These are phyloP conservation scores for Thamnophis elegans DNA, from an alignment of 2,797 vertebrate genomes.

Conservation along the genomic window DNA sequence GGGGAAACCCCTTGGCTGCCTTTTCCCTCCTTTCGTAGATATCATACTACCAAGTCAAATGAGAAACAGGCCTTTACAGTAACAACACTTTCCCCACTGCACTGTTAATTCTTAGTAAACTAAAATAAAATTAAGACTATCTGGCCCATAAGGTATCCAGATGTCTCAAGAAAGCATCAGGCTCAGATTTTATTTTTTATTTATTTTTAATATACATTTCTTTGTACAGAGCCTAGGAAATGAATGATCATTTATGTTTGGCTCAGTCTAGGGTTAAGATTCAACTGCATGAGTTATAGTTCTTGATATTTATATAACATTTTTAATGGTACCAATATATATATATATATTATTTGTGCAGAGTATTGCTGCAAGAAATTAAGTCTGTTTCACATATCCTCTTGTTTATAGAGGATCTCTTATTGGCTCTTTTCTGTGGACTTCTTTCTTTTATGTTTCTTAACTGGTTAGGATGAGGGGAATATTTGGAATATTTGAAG, in stretches of 20 bases:
- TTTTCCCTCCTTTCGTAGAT: conserved; percentile 67
- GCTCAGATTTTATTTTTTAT: conserved; percentile 39
- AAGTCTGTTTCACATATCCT: background rate
- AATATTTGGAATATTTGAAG: background rate
- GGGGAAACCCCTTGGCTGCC: conserved; percentile 35
- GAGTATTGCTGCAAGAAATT: background rate
- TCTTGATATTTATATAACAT: conserved; percentile 32
- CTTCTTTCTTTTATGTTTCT: background rate
- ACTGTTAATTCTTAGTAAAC: conserved; percentile 79
- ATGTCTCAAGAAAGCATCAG: conserved; percentile 66
- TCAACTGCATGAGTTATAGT: conserved; percentile 38
- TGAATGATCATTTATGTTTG: conserved; percentile 60
- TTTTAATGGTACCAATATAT: conserved; percentile 35
- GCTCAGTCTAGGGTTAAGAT: conserved; percentile 58
- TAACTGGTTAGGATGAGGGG: background rate
- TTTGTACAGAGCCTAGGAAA: conserved; percentile 59
- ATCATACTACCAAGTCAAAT: conserved; percentile 70
- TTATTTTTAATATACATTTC: conserved; percentile 57
- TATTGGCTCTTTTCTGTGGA: background rate
- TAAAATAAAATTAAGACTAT: conserved; percentile 77
- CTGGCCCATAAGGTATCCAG: conserved; percentile 73
- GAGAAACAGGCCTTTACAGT: conserved; percentile 71
- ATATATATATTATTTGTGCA: background rate
- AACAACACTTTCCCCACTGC: conserved; percentile 74
- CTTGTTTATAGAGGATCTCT: background rate